A percentile compares a stretch with the other conserved stretches of the same genome.
Conservation (phyloP, 1,140 invertebrate genomes). For the Drosophila dunni region DNA sequence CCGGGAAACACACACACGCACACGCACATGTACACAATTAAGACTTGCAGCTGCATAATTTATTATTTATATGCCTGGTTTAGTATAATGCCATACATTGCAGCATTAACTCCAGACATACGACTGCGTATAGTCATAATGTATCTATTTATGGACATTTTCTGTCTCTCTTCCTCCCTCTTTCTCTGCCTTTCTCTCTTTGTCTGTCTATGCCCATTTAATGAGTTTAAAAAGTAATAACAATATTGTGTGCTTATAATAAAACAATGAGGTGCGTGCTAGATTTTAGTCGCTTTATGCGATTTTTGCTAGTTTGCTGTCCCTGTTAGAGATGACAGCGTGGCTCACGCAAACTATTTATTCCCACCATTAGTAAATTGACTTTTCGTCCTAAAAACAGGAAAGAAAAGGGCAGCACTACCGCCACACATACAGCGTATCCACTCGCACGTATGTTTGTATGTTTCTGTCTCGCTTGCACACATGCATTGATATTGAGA, state of each 20-base stretch:
- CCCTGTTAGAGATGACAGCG: slow-evolving; percentile 35
- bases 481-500: too few relatives aligned
- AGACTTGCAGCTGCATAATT: background rate
- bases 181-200: slow-evolving; percentile 2
- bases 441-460: too few relatives aligned
- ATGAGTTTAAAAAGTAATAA: slow-evolving; percentile 46
- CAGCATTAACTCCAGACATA: slow-evolving; percentile 9
- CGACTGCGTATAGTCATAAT: background rate
- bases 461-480: too few relatives aligned
- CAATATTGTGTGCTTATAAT: slow-evolving; percentile 40
- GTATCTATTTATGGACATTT: slow-evolving; percentile 23
- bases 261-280: slow-evolving; percentile 22
- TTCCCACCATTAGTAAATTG: too few relatives aligned
- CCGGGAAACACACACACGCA: background rate
- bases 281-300: slow-evolving; percentile 26
- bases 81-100: background rate
- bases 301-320: background rate
- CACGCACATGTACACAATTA: background rate
- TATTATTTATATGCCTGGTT: background rate
- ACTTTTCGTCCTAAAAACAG: too few relatives aligned
- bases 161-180: background rate
- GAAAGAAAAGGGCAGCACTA: too few relatives aligned
- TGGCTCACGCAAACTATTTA: background rate
- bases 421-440: too few relatives aligned
- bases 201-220: slow-evolving; percentile 16